Base-by-base conservation (phyloP, 2,888 invertebrate genomes). In the Disparrhopalites patrizii region DNA sequence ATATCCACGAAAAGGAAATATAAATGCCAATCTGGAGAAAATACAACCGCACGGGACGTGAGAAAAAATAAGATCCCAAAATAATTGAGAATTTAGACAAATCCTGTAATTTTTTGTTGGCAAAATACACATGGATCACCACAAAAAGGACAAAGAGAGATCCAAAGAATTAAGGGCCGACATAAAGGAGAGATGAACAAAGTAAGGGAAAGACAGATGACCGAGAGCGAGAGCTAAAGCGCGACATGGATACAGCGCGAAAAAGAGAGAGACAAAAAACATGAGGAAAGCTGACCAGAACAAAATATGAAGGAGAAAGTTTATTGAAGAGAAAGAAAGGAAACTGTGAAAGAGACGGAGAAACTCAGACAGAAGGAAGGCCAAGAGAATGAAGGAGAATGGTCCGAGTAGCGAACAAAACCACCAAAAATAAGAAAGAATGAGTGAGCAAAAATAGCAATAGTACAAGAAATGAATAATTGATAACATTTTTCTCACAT, bases 401-500 rank as follows among this genome's bases (percentile, higher is more conserved):
- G 47, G 33, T 47, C 15, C n/a, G 33, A 61, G 51, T 18, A 50
- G n/a, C n/a, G n/a, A n/a, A n/a, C n/a, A n/a, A n/a, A n/a, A n/a
- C n/a, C 23, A 43, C 13, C 31, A 4, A 43, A 7, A 28, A 30
- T 20, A 51, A 18, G 8, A 28, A 51, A 61, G 38, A 25, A 30
- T 51, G 31, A 47, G n/a, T 30, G 28, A 27, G 51, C 20, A 62
- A 52, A 62, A 54, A 52, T 31, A 27, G 31, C 33, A 27, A n/a
- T 52, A 33, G 52, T 10, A 33, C 23, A 23, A 43, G 28, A n/a
- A n/a, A n/a, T n/a, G 56, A 57, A 65, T 64, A 61, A 62, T 52
- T 55, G 55, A 52, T 40, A 64, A 43, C 52, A 60, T 52, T 50
- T 52, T 23, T 73, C 78, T 76, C 77, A 83, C 84, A 82, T 82